Percentiles rank a stretch among this genome's conserved stretches.
Evolutionary conservation across 2,888 invertebrate species (phyloP).

Genomic region (Dyspetes luteomarginatus): DNA sequence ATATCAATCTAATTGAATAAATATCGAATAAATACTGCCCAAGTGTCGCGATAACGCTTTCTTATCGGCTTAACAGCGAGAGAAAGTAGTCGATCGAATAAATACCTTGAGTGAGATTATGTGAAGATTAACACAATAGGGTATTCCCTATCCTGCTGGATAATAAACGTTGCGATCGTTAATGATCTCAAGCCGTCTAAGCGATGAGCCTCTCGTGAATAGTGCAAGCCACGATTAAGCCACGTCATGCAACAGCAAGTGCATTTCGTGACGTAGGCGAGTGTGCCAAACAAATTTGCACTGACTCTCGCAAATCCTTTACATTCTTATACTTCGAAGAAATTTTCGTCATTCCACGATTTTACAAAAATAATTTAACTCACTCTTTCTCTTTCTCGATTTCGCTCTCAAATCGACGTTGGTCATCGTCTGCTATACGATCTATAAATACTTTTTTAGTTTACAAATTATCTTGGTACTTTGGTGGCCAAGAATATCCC

Average conservation of each 20-base stretch:
- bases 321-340: slow-evolving; percentile 46
- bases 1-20: slow-evolving; percentile 28
- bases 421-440: slow-evolving; percentile 59
- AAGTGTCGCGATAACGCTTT: not conserved
- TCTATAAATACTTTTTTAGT: slow-evolving; percentile 62
- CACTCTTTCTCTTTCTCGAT: slow-evolving; percentile 7
- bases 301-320: slow-evolving; percentile 19
- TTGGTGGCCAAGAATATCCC: slow-evolving; percentile 58
- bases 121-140: slow-evolving; percentile 6
- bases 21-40: slow-evolving; percentile 27
- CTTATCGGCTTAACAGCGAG: not conserved
- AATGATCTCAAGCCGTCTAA: slow-evolving; percentile 14
- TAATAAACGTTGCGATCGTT: slow-evolving; percentile 24
- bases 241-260: slow-evolving; percentile 44
- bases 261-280: slow-evolving; percentile 48
- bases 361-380: slow-evolving; percentile 56
- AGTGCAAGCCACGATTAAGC: not conserved
- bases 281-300: slow-evolving; percentile 59
- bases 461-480: slow-evolving; percentile 59
- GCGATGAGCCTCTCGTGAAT: slow-evolving; percentile 17
- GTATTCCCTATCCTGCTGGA: slow-evolving; percentile 28
- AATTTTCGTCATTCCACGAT: slow-evolving; percentile 55
- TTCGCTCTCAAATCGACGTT: slow-evolving; percentile 52
- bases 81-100: not conserved
- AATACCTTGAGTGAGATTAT: slow-evolving; percentile 7